These are phyloP conservation scores for Ectemnius continuus DNA, from an alignment of 2,888 invertebrate genomes.

Conservation along the genomic window DNA sequence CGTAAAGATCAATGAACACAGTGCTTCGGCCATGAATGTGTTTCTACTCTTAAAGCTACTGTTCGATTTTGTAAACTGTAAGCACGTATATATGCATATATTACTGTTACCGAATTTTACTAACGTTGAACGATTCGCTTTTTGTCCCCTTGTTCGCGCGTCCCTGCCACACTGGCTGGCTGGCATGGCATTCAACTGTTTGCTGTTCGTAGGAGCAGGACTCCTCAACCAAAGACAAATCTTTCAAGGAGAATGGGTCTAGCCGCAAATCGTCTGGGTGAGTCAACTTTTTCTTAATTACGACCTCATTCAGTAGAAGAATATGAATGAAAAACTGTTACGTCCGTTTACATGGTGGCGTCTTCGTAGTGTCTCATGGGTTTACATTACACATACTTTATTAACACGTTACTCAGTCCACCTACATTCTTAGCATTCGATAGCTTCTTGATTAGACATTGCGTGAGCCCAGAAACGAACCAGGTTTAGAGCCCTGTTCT, in stretches of 20 bases:
- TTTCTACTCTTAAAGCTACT: slow-evolving; percentile 48
- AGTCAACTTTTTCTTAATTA: slow-evolving; percentile 66
- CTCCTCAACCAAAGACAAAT: slow-evolving; percentile 75
- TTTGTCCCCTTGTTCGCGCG: slow-evolving; percentile 77
- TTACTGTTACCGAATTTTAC: slow-evolving; percentile 65
- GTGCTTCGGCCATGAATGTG: slow-evolving; percentile 41
- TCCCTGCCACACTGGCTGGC: slow-evolving; percentile 76
- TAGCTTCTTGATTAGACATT: too few species aligned
- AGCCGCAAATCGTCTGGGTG: slow-evolving; percentile 80
- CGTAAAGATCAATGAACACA: slow-evolving; percentile 40
- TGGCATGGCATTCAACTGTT: slow-evolving; percentile 77
- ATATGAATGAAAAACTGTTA: too few species aligned
- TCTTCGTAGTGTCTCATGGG: too few species aligned
- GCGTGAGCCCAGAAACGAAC: too few species aligned
- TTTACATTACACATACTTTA: too few species aligned
- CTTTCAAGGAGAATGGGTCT: slow-evolving; percentile 82
- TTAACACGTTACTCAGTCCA: too few species aligned
- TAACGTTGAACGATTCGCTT: slow-evolving; percentile 75
- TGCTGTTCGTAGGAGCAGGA: slow-evolving; percentile 78
- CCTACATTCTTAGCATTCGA: too few species aligned
- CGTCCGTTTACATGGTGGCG: too few species aligned
- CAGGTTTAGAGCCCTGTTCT: too few species aligned
- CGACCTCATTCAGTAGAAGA: too few species aligned
- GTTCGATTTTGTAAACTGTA: slow-evolving; percentile 47
- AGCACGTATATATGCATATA: slow-evolving; percentile 45